Base-by-base conservation (phyloP, 2,888 invertebrate species). In the Athalia cordata region DNA sequence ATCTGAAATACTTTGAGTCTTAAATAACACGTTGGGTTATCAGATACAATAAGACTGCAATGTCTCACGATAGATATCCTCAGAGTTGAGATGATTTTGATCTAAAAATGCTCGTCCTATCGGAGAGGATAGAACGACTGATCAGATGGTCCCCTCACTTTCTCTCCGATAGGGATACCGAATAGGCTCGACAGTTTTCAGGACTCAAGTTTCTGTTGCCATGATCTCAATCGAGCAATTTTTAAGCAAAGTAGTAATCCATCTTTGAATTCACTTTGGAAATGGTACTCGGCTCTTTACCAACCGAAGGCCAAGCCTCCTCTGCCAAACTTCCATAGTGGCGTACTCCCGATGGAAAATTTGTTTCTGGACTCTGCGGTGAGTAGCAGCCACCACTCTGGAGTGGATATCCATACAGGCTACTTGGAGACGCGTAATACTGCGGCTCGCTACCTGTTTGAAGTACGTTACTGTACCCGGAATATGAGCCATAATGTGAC, bases 351-450 rank as follows among this genome's bases (percentile, higher is more conserved):
- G 89, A 88, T 59, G 89, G 89, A 0, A 87, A 85, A 9, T 85
- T 85, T 9, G 88, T 88, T 4, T 86, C 85, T 43, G 77, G 59
- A 77, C 87, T 89, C 70, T 89, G 89, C 0, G 89, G 90, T 67
- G 89, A 89, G 64, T 89, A 89, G 79, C 89, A 90, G 13, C 89
- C 89, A n/a, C 88, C 89, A 11, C 85, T 87, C 64, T 88, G 88
- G 0, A 87, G 81, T 59, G 89, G 89, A 77, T 89, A 87, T 70
- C 68, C n/a, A 72, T 88, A 89, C 57, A 86, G 85, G 57, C 81
- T 82, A 76, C 82, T 83, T 45, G 84, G 81, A 43, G 86, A 85
- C 29, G 88, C 87, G 64, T 86, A 87, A 43, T 84, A 87, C 47
- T 86, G 87, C 74, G 87, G 88, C 59, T 89, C 86, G 50, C 83